A percentile compares a stretch with the other conserved stretches of the same genome.
Conservation (phyloP, 2,888 invertebrate species). For the Patella ulyssiponensis region DNA sequence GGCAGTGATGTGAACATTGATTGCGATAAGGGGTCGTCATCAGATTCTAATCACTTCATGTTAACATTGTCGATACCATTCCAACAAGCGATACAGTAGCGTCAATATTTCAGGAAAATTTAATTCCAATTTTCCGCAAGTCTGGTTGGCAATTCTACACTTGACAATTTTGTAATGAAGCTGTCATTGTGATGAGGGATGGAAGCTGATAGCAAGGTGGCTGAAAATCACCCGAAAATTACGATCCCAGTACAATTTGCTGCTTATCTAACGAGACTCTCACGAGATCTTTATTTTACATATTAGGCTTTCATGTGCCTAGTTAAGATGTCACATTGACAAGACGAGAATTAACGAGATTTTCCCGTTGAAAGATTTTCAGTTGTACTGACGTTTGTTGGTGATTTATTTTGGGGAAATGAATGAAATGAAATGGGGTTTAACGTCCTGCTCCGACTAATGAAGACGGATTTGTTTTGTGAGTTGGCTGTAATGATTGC, state of each 20-base stretch:
- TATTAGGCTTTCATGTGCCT: constrained; percentile 9
- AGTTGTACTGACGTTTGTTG: not conserved
- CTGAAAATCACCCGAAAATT: constrained; percentile 11
- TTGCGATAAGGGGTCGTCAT: constrained; percentile 8
- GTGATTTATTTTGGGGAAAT: no score
- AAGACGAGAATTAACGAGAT: constrained; percentile 9
- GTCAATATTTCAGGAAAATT: constrained; percentile 47
- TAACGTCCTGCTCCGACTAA: no score
- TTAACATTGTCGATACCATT: not conserved
- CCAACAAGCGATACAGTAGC: constrained; percentile 19
- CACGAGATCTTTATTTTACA: constrained; percentile 9
- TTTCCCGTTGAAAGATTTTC: constrained; percentile 12
- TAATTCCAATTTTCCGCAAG: constrained; percentile 51
- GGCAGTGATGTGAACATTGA: constrained; percentile 1
- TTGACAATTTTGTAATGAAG: constrained; percentile 47
- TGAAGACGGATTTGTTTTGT: no score
- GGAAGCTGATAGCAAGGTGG: not conserved
- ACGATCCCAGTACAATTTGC: constrained; percentile 10
- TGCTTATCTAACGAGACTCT: constrained; percentile 10
- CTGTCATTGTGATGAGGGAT: constrained; percentile 37
- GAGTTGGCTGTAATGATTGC: no score
- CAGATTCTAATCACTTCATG: not conserved
- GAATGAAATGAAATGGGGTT: no score
- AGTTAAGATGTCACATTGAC: constrained; percentile 9
- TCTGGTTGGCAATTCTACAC: constrained; percentile 43